Conservation (phyloP, 2,888 invertebrate species). For the Pherbina coryleti region DNA sequence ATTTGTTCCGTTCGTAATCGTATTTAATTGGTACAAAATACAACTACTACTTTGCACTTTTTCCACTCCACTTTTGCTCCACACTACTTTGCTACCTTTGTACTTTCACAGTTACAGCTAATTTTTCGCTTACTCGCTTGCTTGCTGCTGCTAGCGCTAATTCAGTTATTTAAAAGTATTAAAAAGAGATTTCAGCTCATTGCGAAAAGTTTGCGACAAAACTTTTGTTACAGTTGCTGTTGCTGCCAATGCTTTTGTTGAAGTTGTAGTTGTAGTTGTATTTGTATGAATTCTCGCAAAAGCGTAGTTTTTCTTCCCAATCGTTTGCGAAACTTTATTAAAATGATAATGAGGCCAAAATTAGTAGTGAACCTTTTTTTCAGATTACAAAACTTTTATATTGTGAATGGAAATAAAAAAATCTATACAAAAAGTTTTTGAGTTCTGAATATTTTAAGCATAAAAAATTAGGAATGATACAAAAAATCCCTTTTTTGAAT, state of each 20-base stretch:
- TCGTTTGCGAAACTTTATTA: slow-evolving; percentile 21
- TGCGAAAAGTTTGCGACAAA: slow-evolving; percentile 52
- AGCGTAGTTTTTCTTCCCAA: slow-evolving; percentile 3
- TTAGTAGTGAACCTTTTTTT: slow-evolving; percentile 1
- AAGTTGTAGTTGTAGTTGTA: neutral
- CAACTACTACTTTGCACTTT: slow-evolving; percentile 1
- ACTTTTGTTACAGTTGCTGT: slow-evolving; percentile 35
- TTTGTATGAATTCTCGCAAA: neutral
- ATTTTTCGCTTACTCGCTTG: slow-evolving; percentile 22
- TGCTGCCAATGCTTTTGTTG: neutral
- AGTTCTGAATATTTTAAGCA: neutral
- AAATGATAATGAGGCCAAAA: slow-evolving; percentile 28
- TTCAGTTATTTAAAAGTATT: slow-evolving; percentile 61
- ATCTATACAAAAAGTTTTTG: neutral
- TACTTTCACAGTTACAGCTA: neutral
- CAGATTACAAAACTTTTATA: neutral
- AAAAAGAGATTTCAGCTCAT: slow-evolving; percentile 63
- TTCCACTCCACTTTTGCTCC: neutral
- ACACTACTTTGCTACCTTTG: slow-evolving; percentile 12
- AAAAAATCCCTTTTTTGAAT: neutral
- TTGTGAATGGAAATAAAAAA: neutral
- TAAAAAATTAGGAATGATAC: neutral
- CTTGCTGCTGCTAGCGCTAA: slow-evolving; percentile 49
- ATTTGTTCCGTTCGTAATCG: slow-evolving; percentile 49
- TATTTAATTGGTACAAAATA: slow-evolving; percentile 50